Evolutionary conservation across 2,888 invertebrate genomes (phyloP).

Genomic region (Mayetiola destructor): DNA sequence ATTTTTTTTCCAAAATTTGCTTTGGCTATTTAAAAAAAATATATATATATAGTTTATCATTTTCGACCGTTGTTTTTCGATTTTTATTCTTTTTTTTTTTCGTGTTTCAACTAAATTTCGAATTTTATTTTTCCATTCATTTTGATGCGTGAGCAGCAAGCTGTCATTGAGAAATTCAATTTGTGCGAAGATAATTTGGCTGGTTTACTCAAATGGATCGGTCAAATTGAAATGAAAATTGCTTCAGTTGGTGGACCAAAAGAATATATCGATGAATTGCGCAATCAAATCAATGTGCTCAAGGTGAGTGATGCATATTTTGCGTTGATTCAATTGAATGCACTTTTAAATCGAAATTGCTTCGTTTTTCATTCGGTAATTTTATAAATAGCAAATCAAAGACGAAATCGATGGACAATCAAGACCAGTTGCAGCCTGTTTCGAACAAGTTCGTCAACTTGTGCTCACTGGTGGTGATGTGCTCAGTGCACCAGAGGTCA

Average conservation of each 20-base stretch:
- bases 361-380: not conserved
- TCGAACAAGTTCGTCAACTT: conserved; percentile 80
- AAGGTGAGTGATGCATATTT: conserved; percentile 43
- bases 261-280: conserved; percentile 71
- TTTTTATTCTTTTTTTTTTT: not conserved
- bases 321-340: not conserved
- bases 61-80: not conserved
- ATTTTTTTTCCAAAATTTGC: conserved; percentile 15
- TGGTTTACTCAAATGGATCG: conserved; percentile 76
- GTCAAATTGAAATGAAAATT: conserved; percentile 66
- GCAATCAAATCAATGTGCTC: conserved; percentile 76
- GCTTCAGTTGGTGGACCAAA: conserved; percentile 74
- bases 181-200: conserved; percentile 75
- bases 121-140: not conserved
- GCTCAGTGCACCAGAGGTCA: conserved; percentile 82
- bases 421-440: conserved; percentile 67
- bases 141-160: conserved; percentile 52
- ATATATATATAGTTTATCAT: not conserved
- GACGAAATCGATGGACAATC: conserved; percentile 79
- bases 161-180: conserved; percentile 87
- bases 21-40: not conserved
- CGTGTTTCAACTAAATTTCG: not conserved
- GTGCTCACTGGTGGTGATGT: conserved; percentile 81
- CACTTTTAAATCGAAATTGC: not conserved
- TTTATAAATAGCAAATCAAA: conserved; percentile 54